These are phyloP conservation scores for Amblyjoppa fuscipennis DNA, from an alignment of 2,888 invertebrate species.

Conservation along the genomic window DNA sequence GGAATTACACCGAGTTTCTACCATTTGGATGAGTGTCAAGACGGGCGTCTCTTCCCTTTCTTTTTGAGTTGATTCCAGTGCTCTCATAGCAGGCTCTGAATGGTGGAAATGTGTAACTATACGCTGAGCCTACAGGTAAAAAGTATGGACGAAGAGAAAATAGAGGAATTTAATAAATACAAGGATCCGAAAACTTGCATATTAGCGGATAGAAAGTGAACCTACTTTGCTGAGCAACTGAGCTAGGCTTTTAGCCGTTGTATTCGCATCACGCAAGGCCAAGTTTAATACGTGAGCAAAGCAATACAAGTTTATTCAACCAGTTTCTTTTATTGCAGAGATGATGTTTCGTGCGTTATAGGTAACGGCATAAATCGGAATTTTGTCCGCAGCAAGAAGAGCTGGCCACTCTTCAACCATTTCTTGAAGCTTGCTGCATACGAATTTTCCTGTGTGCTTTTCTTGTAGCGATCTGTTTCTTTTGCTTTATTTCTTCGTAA, in stretches of 20 bases:
- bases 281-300: conserved; percentile 30
- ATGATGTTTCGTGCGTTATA: conserved; percentile 42
- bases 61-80: conserved; percentile 38
- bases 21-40: conserved; percentile 49
- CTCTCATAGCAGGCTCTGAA: conserved; percentile 43
- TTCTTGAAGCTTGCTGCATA: conserved; percentile 1
- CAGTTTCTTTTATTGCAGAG: background rate
- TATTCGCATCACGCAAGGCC: conserved; percentile 34
- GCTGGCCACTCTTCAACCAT: conserved; percentile 33
- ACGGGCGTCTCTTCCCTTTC: conserved; percentile 8
- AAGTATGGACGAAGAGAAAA: background rate
- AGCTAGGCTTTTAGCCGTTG: background rate
- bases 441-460: background rate
- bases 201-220: conserved; percentile 10
- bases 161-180: background rate
- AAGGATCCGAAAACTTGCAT: background rate
- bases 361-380: conserved; percentile 38
- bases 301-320: conserved; percentile 32
- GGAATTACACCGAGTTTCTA: conserved; percentile 39
- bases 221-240: conserved; percentile 33
- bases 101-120: conserved; percentile 58
- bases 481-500: conserved; percentile 80
- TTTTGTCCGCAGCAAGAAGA: background rate
- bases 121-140: conserved; percentile 39
- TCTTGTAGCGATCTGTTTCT: conserved; percentile 73